These are phyloP conservation scores for Macquaria australasica DNA, from an alignment of 2,113 vertebrate species.

Conservation along the genomic window DNA sequence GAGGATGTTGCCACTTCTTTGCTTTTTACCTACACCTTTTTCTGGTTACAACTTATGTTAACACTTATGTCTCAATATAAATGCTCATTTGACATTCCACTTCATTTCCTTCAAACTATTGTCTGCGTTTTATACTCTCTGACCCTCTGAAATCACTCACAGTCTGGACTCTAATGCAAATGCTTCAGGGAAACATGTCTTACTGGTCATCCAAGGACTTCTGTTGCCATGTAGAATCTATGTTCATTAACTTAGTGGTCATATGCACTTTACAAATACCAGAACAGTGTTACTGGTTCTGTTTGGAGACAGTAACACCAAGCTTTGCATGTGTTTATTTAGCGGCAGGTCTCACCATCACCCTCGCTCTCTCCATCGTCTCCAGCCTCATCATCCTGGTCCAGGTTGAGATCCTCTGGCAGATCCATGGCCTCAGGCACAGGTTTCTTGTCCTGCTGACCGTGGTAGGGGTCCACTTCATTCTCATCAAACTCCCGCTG, in stretches of 20 bases:
- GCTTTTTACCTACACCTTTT: no score
- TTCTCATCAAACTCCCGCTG: slow-evolving; percentile 97
- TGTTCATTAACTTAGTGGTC: not conserved
- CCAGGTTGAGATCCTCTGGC: slow-evolving; percentile 93
- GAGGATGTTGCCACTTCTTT: no score
- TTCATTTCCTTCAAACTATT: not conserved
- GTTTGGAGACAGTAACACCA: not conserved
- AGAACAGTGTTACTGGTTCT: not conserved
- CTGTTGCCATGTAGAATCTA: not conserved
- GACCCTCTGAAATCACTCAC: not conserved
- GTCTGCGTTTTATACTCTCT: not conserved
- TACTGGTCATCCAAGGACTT: not conserved
- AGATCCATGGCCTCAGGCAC: slow-evolving; percentile 93
- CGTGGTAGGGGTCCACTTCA: slow-evolving; percentile 94
- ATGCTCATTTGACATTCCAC: not conserved
- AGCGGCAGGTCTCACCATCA: slow-evolving; percentile 75
- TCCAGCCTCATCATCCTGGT: slow-evolving; percentile 84
- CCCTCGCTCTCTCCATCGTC: slow-evolving; percentile 83
- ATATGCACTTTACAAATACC: not conserved
- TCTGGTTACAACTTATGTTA: no score
- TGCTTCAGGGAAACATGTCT: not conserved
- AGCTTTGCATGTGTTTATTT: not conserved
- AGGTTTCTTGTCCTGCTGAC: slow-evolving; percentile 88
- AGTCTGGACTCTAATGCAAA: not conserved
- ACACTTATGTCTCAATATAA: not conserved